Conservation (phyloP, 2,113 vertebrate species). For the Saguinus midas region DNA sequence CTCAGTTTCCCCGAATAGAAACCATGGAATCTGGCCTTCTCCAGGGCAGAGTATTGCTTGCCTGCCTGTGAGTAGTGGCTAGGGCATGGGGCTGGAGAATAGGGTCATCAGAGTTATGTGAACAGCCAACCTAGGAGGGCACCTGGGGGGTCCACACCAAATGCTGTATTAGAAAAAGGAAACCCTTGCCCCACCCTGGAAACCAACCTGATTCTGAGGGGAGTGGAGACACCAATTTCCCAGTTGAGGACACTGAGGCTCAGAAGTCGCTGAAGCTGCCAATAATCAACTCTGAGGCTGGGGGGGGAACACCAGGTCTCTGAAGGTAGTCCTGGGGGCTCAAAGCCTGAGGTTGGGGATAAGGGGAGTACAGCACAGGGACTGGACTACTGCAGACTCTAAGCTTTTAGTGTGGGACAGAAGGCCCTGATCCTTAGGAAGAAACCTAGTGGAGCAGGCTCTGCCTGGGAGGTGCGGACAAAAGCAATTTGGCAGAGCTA, state of each 20-base stretch:
- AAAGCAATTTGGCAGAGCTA: slow-evolving; percentile 44
- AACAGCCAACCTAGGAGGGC: not conserved
- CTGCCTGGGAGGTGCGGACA: slow-evolving; percentile 37
- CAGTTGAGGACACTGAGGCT: not conserved
- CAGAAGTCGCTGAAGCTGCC: slow-evolving; percentile 25
- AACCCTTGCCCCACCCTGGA: not conserved
- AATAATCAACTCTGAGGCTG: not conserved
- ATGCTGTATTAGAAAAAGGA: not conserved
- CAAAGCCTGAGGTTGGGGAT: not conserved
- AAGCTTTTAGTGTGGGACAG: not conserved
- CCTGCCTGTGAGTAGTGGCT: not conserved
- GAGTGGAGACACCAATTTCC: not conserved
- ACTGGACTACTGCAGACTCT: not conserved
- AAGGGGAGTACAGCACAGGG: not conserved
- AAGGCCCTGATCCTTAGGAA: not conserved
- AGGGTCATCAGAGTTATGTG: not conserved
- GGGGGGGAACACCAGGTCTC: not conserved
- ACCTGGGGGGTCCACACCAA: not conserved
- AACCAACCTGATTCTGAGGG: not conserved
- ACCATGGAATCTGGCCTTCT: not conserved
- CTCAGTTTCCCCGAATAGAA: slow-evolving; percentile 61
- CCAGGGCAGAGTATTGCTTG: not conserved
- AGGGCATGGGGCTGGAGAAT: not conserved
- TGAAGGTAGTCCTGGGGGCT: not conserved
- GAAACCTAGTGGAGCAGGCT: not conserved